Conservation (phyloP, 1,140 invertebrate genomes). For the Heliothis subflexa region DNA sequence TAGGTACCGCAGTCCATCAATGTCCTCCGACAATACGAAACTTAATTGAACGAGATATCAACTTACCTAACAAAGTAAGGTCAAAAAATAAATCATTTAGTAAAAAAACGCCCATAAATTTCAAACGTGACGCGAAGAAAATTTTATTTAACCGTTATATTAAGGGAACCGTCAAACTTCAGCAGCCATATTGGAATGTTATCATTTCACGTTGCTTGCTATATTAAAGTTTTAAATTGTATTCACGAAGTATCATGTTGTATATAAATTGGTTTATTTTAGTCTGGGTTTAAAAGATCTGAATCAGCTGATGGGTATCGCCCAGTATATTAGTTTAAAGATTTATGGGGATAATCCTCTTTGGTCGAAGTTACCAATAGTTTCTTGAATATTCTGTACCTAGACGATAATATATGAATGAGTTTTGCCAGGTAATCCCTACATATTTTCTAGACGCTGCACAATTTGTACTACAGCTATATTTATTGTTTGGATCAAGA, state of each 20-base stretch:
- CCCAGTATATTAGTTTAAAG: neutral
- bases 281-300: neutral
- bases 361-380: neutral
- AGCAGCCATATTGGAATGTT: slow-evolving; percentile 26
- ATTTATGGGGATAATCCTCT: slow-evolving; percentile 15
- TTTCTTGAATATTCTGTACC: neutral
- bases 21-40: slow-evolving; percentile 18
- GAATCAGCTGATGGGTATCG: slow-evolving; percentile 17
- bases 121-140: slow-evolving; percentile 27
- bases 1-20: slow-evolving; percentile 1
- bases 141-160: slow-evolving; percentile 35
- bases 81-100: slow-evolving; percentile 34
- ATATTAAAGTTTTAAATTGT: slow-evolving; percentile 25
- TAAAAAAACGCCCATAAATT: slow-evolving; percentile 21
- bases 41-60: slow-evolving; percentile 33
- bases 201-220: slow-evolving; percentile 9
- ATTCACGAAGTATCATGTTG: neutral
- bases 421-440: neutral
- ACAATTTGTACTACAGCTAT: neutral
- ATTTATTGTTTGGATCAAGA: neutral
- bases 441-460: neutral
- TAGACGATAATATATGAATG: neutral
- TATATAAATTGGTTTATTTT: slow-evolving; percentile 7
- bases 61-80: slow-evolving; percentile 25
- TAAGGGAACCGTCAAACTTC: slow-evolving; percentile 5